Evolutionary conservation across 2,113 vertebrate genomes (phyloP), one percentile per base, ranked within the genome.

Genomic region (Sceloporus undulatus): DNA sequence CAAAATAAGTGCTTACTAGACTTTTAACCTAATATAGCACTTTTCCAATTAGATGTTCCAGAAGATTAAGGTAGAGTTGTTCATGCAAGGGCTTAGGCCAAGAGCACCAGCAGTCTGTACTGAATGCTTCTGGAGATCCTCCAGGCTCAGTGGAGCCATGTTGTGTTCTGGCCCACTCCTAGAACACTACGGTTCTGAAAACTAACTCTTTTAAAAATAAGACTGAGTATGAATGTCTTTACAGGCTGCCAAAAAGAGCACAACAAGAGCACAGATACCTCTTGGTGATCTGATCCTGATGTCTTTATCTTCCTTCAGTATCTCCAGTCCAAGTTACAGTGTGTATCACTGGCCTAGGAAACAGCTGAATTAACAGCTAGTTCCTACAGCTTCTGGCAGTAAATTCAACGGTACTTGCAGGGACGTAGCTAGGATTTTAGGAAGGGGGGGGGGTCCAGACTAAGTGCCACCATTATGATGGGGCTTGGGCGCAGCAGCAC

Each of bases 261-360:
- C 40, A 74, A 19, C 1, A n/a, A 0, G 0, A 77, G 68, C 54
- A n/a, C 29, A 25, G 56, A 14, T 34, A 62, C 76, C 5, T 38
- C 1, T 74, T 78, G 59, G 21, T 21, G 73, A 75, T 8, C 10
- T 54, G 54, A 11, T 25, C n/a, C 48, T 14, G 2, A 54, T 16
- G n/a, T 62, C 16, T 77, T 84, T 82, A 56, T 70, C 78, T 83
- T 80, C 29, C 52, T 80, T 71, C 77, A 73, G 13, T 81, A 79
- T 2, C 70, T 80, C 56, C 76, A 14, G 48, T 71, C 42, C 9
- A 80, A 1, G 29, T 74, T 65, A 87, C 11, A 48, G 76, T 48
- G 56, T 54, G 2, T 14, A 65, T 79, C 48, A 0, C 3, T 0
- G 9, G n/a, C 66, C 7, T 10, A 54, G 65, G 82, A 84, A 73